A percentile compares a stretch with the other conserved stretches of the same genome.
phyloP scores from a whole-genome alignment of 2,113 vertebrate species.

The Genyomyrus donnyi region DNA sequence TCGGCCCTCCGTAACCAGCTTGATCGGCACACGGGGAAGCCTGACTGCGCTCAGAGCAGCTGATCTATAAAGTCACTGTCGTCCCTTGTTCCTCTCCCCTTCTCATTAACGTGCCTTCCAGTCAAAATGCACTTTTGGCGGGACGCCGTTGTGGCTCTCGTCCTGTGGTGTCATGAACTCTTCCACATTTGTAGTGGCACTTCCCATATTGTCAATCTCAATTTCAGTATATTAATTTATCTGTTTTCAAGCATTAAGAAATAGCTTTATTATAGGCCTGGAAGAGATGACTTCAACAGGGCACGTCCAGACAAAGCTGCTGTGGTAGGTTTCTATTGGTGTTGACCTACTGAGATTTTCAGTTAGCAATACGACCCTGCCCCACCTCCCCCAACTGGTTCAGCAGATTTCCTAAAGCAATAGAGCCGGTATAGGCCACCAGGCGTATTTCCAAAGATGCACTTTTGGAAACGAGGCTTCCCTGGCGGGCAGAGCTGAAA shows the following conservation, averaged over 20 bases:
- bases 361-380: background rate
- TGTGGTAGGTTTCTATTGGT: background rate
- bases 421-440: background rate
- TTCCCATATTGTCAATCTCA: background rate
- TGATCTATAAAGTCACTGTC: constrained; percentile 19
- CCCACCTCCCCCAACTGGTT: background rate
- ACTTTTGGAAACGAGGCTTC: background rate
- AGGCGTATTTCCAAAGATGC: background rate
- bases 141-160: background rate
- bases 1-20: background rate
- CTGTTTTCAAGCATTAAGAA: background rate
- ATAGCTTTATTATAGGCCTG: background rate
- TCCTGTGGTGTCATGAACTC: background rate
- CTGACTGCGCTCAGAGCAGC: constrained; percentile 15
- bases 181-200: background rate
- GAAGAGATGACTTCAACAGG: background rate
- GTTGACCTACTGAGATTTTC: background rate
- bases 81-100: background rate
- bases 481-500: background rate
- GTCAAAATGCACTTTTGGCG: background rate
- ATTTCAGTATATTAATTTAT: background rate
- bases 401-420: background rate
- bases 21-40: background rate
- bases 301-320: background rate
- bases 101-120: constrained; percentile 32